Evolutionary conservation across 2,113 vertebrate species (phyloP).

Genomic region (Myrmophylax atrothorax): DNA sequence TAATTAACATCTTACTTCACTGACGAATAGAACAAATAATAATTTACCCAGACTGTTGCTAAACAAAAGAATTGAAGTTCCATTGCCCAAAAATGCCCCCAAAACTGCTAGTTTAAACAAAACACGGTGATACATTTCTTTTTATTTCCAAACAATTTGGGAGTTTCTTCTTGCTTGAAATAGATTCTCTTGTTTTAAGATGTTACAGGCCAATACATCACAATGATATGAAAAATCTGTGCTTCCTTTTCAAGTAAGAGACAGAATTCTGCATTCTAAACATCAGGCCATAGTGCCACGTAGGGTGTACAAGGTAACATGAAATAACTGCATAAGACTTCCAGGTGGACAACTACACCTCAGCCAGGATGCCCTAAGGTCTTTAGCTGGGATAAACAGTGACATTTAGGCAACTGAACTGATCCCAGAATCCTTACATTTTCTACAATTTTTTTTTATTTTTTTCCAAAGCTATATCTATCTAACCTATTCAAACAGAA

Average conservation of each 20-base stretch:
- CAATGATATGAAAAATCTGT: background rate
- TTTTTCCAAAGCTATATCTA: background rate
- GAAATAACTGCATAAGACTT: background rate
- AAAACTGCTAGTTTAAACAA: background rate
- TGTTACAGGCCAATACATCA: background rate
- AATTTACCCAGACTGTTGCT: background rate
- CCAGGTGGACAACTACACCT: background rate
- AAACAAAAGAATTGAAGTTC: background rate
- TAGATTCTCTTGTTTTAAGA: background rate
- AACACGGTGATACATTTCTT: accelerated
- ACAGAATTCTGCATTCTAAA: background rate
- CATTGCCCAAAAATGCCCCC: background rate
- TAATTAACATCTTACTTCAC: background rate
- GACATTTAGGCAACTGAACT: background rate
- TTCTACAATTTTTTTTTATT: background rate
- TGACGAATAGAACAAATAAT: background rate
- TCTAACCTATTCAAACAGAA: background rate
- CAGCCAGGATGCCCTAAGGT: background rate
- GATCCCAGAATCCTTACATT: background rate
- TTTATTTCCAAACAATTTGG: background rate
- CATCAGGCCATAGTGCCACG: background rate
- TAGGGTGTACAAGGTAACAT: background rate
- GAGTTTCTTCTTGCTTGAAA: background rate
- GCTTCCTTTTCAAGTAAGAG: background rate
- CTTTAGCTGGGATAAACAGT: background rate